Evolutionary conservation across 92 coral and sea anemone genomes (phyloP), one percentile per base, ranked within the genome.

Genomic region (Parazoanthus swiftii): DNA sequence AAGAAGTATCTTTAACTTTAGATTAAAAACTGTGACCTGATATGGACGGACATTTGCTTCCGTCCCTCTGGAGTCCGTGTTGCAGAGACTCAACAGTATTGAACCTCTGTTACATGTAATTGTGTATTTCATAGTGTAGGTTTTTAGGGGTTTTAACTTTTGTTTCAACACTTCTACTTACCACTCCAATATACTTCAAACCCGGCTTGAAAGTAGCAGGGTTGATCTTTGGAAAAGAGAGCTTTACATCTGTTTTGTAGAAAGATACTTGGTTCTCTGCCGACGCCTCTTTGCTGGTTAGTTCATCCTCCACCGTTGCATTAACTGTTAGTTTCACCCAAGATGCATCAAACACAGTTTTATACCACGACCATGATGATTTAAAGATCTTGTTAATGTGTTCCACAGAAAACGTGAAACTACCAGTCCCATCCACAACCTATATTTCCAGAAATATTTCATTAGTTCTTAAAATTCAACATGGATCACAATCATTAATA

Each of bases 161-260:
- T 39, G 42, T 4, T 39, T 39, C 4, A 39, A 39, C 42, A 39
- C 4, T 10, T 48, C 3, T 6, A 89, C 96, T 85, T 79, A 97
- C 99, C 96, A 93, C 26, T 14, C 89, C 95, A 36, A 79, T 85
- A 74, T 88, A 95, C 67, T 90, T 91, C 48, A 97, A 84, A 39
- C 97, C 97, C 5, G 98, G 95, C 77, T 95, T 97, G 86, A 91
- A 97, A 38, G 86, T 88, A 4, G 39, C 63, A 23, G 99, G 98
- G 78, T 95, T 97, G 74, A 90, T 90, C 23, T 90, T 84, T 2
- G 98, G 92, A 72, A 92, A 97, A 36, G 92, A 83, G 42, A 95
- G 92, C 86, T 88, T 94, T 25, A 94, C 96, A 67, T 94, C 94
- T 33, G 94, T 93, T 77, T 86, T 29, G 39, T 71, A 90, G 58